Percentiles rank a stretch among this genome's conserved stretches.
phyloP scores from a whole-genome alignment of 2,888 invertebrate genomes.

The Eupithecia exiguata region DNA sequence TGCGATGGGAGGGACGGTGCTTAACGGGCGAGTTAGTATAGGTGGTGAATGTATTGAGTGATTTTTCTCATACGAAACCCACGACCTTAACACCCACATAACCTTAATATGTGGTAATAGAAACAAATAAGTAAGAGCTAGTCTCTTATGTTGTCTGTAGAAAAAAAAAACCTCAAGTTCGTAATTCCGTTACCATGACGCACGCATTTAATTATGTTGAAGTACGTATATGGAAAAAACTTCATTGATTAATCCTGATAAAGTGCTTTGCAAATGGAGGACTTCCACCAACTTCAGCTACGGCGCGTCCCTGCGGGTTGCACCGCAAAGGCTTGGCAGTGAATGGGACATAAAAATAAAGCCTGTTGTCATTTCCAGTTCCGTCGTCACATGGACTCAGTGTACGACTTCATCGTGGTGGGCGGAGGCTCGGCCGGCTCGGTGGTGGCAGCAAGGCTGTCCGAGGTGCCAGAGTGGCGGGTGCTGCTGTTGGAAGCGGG shows the following conservation, averaged over 20 bases:
- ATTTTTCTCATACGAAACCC: background rate
- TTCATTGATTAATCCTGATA: background rate
- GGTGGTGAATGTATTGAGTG: background rate
- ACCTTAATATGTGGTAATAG: too few relatives aligned
- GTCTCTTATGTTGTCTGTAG: background rate
- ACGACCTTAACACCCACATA: too few relatives aligned
- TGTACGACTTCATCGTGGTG: slow-evolving; percentile 90
- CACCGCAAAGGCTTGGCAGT: too few relatives aligned
- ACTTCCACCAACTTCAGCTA: too few relatives aligned
- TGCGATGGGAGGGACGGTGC: background rate
- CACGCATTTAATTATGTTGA: background rate
- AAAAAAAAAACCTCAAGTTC: background rate
- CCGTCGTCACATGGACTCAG: slow-evolving; percentile 81
- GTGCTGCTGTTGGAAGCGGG: slow-evolving; percentile 60
- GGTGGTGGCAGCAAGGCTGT: slow-evolving; percentile 88
- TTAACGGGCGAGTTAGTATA: too few relatives aligned
- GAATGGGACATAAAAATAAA: background rate
- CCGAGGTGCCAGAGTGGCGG: slow-evolving; percentile 89
- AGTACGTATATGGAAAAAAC: background rate
- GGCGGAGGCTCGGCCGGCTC: slow-evolving; percentile 90
- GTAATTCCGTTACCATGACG: background rate
- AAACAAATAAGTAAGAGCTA: background rate
- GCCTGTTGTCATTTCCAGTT: slow-evolving; percentile 56
- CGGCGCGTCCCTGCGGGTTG: too few relatives aligned
- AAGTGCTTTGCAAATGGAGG: background rate